These are phyloP conservation scores for Dicyrtoma fusca DNA, from an alignment of 2,888 invertebrate species.

Conservation along the genomic window DNA sequence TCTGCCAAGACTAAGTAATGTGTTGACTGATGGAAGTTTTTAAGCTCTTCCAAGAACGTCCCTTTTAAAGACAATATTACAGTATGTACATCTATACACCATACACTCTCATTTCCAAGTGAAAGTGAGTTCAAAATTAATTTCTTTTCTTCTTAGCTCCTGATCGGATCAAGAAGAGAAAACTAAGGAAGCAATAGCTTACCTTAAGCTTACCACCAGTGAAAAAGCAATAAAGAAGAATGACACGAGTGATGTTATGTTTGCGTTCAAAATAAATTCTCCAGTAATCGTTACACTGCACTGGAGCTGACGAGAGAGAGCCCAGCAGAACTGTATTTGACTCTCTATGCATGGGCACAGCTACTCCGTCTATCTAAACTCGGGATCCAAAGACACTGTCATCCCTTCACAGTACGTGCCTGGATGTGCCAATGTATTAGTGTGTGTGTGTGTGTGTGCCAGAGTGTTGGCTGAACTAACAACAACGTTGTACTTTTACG, in stretches of 20 bases:
- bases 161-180: not conserved
- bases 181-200: conserved; percentile 1
- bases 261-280: conserved; percentile 6
- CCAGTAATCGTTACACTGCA: not conserved
- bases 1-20: no score
- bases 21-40: no score
- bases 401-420: no score
- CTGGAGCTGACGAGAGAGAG: not conserved
- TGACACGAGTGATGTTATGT: not conserved
- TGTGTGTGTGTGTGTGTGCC: no score
- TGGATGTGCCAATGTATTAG: no score
- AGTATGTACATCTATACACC: not conserved
- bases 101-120: not conserved
- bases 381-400: no score
- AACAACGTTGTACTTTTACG: no score
- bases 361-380: no score
- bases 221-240: not conserved
- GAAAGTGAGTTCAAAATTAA: conserved; percentile 22
- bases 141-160: not conserved
- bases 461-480: no score
- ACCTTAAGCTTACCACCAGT: not conserved
- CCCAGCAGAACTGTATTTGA: not conserved
- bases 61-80: no score
- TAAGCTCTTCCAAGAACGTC: no score
- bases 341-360: no score